phyloP scores from a whole-genome alignment of 2,113 vertebrate genomes.

The Nycticebus coucang region DNA sequence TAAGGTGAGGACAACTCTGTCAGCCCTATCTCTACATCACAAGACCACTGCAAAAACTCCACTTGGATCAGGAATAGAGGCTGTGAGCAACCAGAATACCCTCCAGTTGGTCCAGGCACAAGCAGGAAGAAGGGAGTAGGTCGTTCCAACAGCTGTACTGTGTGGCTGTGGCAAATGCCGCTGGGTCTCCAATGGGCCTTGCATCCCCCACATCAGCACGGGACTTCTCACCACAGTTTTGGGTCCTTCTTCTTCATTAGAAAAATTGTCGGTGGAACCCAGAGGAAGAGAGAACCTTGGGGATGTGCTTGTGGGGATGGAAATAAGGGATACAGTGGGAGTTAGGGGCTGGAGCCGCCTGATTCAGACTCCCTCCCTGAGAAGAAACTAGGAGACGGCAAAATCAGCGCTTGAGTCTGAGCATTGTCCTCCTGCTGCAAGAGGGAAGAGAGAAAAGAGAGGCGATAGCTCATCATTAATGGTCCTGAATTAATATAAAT shows the following conservation, averaged over 20 bases:
- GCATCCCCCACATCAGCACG: neutral
- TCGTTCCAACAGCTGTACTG: conserved; percentile 24
- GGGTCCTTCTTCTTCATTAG: neutral
- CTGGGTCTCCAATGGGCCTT: neutral
- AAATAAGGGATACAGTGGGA: neutral
- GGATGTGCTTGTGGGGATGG: neutral
- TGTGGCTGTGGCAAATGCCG: conserved; percentile 58
- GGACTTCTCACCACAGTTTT: neutral
- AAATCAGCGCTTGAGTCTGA: conserved; percentile 26
- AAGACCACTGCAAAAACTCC: neutral
- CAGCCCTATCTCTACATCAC: neutral
- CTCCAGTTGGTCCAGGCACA: neutral
- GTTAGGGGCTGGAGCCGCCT: neutral
- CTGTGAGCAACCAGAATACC: neutral
- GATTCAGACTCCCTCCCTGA: neutral
- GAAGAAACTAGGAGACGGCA: neutral
- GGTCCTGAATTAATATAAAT: conserved; percentile 90
- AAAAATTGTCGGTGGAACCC: neutral
- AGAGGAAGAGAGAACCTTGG: neutral
- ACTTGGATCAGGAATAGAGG: neutral
- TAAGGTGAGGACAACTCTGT: neutral
- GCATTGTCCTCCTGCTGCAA: conserved; percentile 74
- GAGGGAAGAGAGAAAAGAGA: conserved; percentile 63
- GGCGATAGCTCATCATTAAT: conserved; percentile 88
- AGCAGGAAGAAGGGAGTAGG: neutral